Conservation (phyloP, 1,140 invertebrate species). For the Drosophila micromelanica region DNA sequence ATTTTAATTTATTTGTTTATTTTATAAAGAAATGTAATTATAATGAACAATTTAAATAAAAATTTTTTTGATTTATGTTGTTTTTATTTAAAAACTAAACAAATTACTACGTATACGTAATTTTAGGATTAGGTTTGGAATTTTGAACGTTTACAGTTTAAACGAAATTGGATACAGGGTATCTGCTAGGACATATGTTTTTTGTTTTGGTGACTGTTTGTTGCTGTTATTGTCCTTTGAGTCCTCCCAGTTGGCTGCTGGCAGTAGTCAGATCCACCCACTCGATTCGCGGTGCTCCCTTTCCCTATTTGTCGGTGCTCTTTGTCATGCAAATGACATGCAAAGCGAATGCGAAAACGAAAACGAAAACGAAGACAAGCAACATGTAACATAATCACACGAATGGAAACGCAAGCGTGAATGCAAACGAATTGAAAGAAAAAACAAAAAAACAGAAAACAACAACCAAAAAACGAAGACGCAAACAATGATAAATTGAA, state of each 20-base stretch:
- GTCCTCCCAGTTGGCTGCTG: conserved; percentile 4
- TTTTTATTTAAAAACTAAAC: no score
- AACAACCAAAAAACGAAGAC: not conserved
- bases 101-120: no score
- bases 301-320: conserved; percentile 8
- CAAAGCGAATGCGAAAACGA: conserved; percentile 26
- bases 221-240: conserved; percentile 6
- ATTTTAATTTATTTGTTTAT: not conserved
- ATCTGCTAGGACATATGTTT: not conserved
- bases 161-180: no score
- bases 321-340: conserved; percentile 47
- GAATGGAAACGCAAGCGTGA: not conserved
- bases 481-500: conserved; percentile 64
- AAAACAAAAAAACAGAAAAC: conserved; percentile 2
- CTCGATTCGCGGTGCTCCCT: conserved; percentile 5
- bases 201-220: not conserved
- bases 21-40: no score
- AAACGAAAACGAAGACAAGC: conserved; percentile 24
- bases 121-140: no score
- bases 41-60: no score
- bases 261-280: conserved; percentile 1
- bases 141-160: no score
- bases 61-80: no score
- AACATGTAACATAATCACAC: conserved; percentile 31
- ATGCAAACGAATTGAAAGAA: not conserved